Percentiles rank a stretch among this genome's conserved stretches.
phyloP scores from a whole-genome alignment of 2,888 invertebrate genomes.

The Rotaria socialis region DNA sequence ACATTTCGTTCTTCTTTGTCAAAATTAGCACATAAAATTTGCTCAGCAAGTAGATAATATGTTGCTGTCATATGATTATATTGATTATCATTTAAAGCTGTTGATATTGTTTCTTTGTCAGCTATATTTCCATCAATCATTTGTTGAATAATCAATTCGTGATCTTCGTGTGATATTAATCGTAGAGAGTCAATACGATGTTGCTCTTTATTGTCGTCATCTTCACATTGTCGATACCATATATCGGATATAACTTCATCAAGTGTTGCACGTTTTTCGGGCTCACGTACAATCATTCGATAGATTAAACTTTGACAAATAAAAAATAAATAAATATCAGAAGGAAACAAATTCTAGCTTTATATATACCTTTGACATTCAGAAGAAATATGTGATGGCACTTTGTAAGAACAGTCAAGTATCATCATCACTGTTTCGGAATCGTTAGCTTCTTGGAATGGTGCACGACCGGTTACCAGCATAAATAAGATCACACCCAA shows the following conservation, averaged over 20 bases:
- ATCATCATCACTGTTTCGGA: conserved; percentile 98
- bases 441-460: conserved; percentile 98
- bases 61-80: conserved; percentile 98
- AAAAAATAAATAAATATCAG: no score
- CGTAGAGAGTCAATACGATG: conserved; percentile 67
- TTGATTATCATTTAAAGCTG: conserved; percentile 87
- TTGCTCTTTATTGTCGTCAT: conserved; percentile 60
- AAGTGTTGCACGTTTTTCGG: conserved; percentile 79
- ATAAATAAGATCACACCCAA: conserved; percentile 95
- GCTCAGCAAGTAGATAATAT: conserved; percentile 88
- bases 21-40: conserved; percentile 66
- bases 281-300: conserved; percentile 86
- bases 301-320: conserved; percentile 67
- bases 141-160: conserved; percentile 81
- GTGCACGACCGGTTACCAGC: conserved; percentile 92
- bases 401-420: conserved; percentile 94
- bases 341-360: no score
- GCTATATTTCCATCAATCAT: conserved; percentile 94
- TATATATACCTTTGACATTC: conserved; percentile 68
- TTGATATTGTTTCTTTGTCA: conserved; percentile 83
- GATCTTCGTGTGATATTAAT: conserved; percentile 82
- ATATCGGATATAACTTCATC: conserved; percentile 80
- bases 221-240: conserved; percentile 64
- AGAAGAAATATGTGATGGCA: conserved; percentile 79
- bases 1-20: background rate